Evolutionary conservation across 1,140 invertebrate species (phyloP), one percentile per base, ranked within the genome.

Genomic region (Sogatella furcifera): DNA sequence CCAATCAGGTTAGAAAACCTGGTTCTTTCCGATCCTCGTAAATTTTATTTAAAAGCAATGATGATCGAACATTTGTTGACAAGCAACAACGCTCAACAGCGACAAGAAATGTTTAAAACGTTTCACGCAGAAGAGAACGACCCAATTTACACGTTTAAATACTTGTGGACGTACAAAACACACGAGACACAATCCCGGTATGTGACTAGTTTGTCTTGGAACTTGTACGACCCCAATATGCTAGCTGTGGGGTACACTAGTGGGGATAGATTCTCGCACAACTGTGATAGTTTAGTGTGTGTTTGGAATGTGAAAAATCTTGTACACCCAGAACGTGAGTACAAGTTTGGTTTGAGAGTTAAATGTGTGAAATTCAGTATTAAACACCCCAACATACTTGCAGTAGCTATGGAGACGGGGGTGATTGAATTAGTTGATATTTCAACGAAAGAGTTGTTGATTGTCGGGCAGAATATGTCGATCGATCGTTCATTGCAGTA

Each of bases 251-350:
- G 68, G 2, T 69, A 69, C 24, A 38, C 34, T 9, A 64, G 63
- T 10, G 63, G 67, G 49, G 63, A 53, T 21, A 28, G 56, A 5
- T 59, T 60, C 41, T 14, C 21, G 5, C 54, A 62, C 2, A 22
- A 55, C 5, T 42, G 55, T 19, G 44, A 60, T 60, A 79, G 80
- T 11, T 67, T 78, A 31, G 70, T 81, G 21, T 73, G 79, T 60
- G 72, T 78, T 58, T 81, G 74, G 72, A 73, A 77, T 10, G 59
- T 81, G 13, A 81, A 81, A 67, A 81, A 80, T 63, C 79, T 79
- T 0, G 74, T 74, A 8, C 74, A 75, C 63, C 79, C 80, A 0
- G 80, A 82, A 65, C 71, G 71, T 61, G 68, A 73, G 28, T 79
- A 72, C 66, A 66, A 72, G 19, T 76, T 77, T 21, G 72, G 77